Conservation (phyloP, 1,140 invertebrate species). For the Drosophila rufa region DNA sequence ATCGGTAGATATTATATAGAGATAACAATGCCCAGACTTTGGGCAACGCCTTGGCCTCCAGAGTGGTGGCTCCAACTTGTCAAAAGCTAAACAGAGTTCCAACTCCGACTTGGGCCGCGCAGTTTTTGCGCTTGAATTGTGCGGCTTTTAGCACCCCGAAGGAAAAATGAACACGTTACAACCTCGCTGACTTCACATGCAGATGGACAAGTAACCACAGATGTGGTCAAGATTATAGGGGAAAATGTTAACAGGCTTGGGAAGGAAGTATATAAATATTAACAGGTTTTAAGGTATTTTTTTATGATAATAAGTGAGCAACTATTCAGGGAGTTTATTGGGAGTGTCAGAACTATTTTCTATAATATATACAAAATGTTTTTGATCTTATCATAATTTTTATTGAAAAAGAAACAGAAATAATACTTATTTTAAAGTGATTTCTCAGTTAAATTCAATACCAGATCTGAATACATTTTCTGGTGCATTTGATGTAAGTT, state of each 20-base stretch:
- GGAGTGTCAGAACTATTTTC: background rate
- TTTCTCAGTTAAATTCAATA: background rate
- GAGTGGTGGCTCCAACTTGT: constrained; percentile 63
- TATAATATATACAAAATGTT: no score
- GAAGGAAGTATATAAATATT: background rate
- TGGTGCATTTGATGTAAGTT: background rate
- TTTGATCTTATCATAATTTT: background rate
- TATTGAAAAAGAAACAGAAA: no score
- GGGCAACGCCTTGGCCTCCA: constrained; percentile 60
- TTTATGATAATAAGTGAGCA: background rate
- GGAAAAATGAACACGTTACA: constrained; percentile 74
- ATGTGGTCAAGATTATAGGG: background rate
- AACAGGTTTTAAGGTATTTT: background rate
- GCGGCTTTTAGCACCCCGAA: constrained; percentile 73
- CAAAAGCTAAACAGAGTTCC: constrained; percentile 67
- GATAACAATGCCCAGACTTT: constrained; percentile 49
- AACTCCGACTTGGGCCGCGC: constrained; percentile 25
- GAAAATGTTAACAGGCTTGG: no score
- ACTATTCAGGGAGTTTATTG: background rate
- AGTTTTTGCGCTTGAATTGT: constrained; percentile 34
- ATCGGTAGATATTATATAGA: constrained; percentile 9
- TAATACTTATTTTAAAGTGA: no score
- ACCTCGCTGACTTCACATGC: constrained; percentile 36
- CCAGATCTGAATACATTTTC: no score
- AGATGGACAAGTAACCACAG: constrained; percentile 24